Base-by-base conservation (phyloP, 1,140 invertebrate genomes). In the Capitella teleta region DNA sequence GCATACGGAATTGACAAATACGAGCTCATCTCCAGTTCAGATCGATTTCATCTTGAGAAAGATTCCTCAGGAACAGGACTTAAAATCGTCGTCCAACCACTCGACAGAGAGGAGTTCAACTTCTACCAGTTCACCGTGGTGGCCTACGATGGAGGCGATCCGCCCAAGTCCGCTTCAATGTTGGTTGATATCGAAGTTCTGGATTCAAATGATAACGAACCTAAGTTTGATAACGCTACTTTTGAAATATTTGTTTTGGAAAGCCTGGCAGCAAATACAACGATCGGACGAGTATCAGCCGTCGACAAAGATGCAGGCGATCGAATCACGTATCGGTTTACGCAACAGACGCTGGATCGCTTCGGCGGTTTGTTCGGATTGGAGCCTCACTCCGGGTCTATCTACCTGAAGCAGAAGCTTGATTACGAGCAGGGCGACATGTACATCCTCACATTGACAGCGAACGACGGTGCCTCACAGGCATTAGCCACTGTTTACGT, bases 221-320 rank as follows among this genome's bases (percentile, higher is more conserved):
- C 74, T 1, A 56, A 58, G 21, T 78, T 78, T 59, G 58, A 55
- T 8, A 58, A n/a, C n/a, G 69, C 24, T 41, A 53, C 5, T 54
- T 59, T 8, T 77, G 77, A 54, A 54, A 65, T 25, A 70, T 70
- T 28, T 83, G 77, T 23, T 85, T 94, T 2, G 80, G 81, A 55
- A 91, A 96, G 69, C 92, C 93, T 66, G 87, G 90, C 62, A 81
- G 85, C 0, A 76, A 88, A 87, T 14, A 87, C 84, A 0, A 84
- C 80, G 60, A 82, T 94, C 43, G 67, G 87, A 53, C 84, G 82
- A 51, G 30, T 47, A 19, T 19, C 18, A n/a, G 45, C 45, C 4
- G 28, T 32, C 10, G 45, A 47, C 32, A 19, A 4, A 3, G 45
- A 47, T 19, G 32, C 28, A 8, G 28, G 28, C n/a, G 45, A 18